A percentile compares a stretch with the other conserved stretches of the same genome.
phyloP scores from a whole-genome alignment of 2,888 invertebrate species.

The Thelaira solivaga region DNA sequence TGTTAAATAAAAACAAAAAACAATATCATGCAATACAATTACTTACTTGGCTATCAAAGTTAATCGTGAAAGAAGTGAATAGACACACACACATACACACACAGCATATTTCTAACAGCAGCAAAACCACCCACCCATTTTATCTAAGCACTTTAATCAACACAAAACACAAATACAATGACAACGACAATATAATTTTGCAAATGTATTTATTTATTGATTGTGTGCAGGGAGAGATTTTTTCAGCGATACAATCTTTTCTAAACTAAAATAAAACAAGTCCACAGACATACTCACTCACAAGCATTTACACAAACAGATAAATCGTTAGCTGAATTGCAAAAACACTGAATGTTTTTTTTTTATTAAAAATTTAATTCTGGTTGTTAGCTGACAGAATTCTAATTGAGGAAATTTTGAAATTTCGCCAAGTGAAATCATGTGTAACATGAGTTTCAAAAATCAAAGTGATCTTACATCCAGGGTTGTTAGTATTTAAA shows the following conservation, averaged over 20 bases:
- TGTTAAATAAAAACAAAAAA: constrained; percentile 30
- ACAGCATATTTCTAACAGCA: background rate
- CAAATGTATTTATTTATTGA: constrained; percentile 27
- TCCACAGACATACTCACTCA: background rate
- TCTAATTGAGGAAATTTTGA: no score
- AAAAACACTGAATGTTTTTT: no score
- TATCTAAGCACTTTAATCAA: constrained; percentile 28
- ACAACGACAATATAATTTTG: constrained; percentile 20
- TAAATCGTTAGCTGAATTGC: no score
- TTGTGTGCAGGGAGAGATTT: constrained; percentile 27
- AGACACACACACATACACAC: background rate
- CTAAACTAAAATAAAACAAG: background rate
- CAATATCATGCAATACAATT: constrained; percentile 14
- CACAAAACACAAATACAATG: constrained; percentile 13
- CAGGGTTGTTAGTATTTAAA: no score
- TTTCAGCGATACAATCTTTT: constrained; percentile 23
- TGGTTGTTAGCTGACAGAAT: no score
- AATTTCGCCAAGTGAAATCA: no score
- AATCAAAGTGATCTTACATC: no score
- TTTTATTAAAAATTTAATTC: no score
- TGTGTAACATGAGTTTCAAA: no score
- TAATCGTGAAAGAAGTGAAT: constrained; percentile 29
- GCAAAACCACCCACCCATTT: background rate
- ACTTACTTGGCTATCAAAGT: constrained; percentile 43
- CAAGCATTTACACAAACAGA: no score